Percentiles rank a stretch among this genome's conserved stretches.
Evolutionary conservation across 2,797 vertebrate species (phyloP).

Genomic region (Melanotaenia nigrans): DNA sequence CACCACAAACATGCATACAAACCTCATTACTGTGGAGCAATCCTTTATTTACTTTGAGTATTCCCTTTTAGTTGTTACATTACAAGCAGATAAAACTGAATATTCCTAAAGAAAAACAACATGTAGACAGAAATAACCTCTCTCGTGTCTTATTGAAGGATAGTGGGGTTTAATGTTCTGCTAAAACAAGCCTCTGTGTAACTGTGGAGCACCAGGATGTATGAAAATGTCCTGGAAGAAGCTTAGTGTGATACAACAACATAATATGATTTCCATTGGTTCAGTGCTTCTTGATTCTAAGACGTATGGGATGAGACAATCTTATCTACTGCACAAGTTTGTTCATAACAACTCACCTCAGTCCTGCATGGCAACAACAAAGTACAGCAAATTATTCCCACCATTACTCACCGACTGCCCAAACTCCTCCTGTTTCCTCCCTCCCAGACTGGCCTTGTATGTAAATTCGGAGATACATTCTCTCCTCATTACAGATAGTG

Average conservation of each 20-base stretch:
- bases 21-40: no score
- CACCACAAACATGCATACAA: no score
- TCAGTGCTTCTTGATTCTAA: background rate
- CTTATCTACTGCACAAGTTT: background rate
- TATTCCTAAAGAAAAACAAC: background rate
- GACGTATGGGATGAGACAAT: background rate
- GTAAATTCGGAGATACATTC: conserved; percentile 70
- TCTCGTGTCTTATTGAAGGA: background rate
- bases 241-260: background rate
- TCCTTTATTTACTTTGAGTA: no score
- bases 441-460: conserved; percentile 54
- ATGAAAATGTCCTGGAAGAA: background rate
- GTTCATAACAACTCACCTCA: conserved; percentile 2
- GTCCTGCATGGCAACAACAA: conserved; percentile 6
- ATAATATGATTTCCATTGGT: background rate
- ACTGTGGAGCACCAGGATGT: background rate
- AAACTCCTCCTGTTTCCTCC: conserved; percentile 18
- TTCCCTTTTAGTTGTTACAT: background rate
- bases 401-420: conserved; percentile 14
- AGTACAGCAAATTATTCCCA: conserved; percentile 9
- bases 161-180: no score
- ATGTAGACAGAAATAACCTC: no score
- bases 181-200: background rate
- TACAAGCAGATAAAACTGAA: background rate
- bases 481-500: conserved; percentile 75